Evolutionary conservation across 2,797 vertebrate genomes (phyloP), one percentile per base, ranked within the genome.

Genomic region (Naso thynnoides): DNA sequence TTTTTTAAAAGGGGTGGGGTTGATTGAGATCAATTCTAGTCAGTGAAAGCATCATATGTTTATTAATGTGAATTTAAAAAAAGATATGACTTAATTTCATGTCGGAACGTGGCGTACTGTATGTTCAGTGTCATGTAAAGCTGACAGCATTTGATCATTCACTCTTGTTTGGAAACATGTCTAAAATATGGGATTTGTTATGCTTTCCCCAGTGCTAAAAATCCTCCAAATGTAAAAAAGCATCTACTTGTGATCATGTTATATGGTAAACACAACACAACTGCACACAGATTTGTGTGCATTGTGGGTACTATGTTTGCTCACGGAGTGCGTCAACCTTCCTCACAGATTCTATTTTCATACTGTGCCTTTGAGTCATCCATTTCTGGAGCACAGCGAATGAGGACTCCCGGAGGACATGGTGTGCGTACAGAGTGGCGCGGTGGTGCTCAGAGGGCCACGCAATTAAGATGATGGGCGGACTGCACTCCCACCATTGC

Each of bases 381-480:
- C 86, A 76, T 93, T 94, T 94, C 88, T 92, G 90, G 91, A 93
- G 91, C 89, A 85, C 85, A 74, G 91, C 82, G 91, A 91, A 93
- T 83, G 90, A 92, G 88, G 87, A 70, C 88, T 94, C 93, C 92
- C 91, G 61, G 88, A 93, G 93, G 93, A 94, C 82, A 78, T 67
- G 82, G 85, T 65, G 78, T 61, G 68, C 76, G 68, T 87, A 78
- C 83, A 89, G 77, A 91, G 90, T 86, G 87, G 84, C 31, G 70
- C 77, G 72, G 78, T 89, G 88, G 79, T 76, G 85, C 90, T 91
- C 39, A 56, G 71, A 86, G 87, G 86, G 85, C 85, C 85, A 86
- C 68, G 70, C 92, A 94, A 94, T 94, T 93, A 94, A 91, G 89
- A 91, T 93, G 92, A 94, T 90, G 88, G 91, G 90, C 85, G 88